A percentile compares a stretch with the other conserved stretches of the same genome.
Evolutionary conservation across 1,140 invertebrate genomes (phyloP).

Genomic region (Diabrotica undecimpunctata): DNA sequence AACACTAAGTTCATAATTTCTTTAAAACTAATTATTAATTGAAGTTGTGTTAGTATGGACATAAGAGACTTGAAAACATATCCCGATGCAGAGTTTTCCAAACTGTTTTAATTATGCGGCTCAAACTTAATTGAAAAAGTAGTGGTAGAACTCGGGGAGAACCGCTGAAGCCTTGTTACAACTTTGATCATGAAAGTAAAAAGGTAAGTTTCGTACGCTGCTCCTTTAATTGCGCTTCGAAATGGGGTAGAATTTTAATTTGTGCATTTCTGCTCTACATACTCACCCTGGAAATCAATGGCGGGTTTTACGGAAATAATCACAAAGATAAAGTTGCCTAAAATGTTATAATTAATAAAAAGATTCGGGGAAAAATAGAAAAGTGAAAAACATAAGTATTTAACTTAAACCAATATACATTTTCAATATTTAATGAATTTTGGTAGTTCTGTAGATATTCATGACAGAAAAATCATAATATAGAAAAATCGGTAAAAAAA

Average conservation of each 20-base stretch:
- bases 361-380: too few species aligned
- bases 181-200: conserved; percentile 2
- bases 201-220: neutral
- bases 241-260: conserved; percentile 1
- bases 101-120: conserved; percentile 2
- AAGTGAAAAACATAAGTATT: too few species aligned
- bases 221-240: neutral
- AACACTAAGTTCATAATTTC: too few species aligned
- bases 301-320: neutral
- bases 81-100: neutral
- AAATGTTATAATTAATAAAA: too few species aligned
- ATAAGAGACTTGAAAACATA: neutral
- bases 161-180: neutral
- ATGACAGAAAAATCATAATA: too few species aligned
- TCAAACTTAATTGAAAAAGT: conserved; percentile 1
- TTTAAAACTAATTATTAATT: too few species aligned
- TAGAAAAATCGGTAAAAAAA: too few species aligned
- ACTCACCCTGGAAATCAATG: neutral
- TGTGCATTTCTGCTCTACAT: neutral
- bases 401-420: too few species aligned
- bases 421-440: too few species aligned
- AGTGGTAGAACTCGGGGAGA: neutral
- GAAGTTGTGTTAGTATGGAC: too few species aligned
- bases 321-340: too few species aligned
- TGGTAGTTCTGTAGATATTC: too few species aligned